phyloP scores from a whole-genome alignment of 2,888 invertebrate genomes.

The Tipula vernalis region DNA sequence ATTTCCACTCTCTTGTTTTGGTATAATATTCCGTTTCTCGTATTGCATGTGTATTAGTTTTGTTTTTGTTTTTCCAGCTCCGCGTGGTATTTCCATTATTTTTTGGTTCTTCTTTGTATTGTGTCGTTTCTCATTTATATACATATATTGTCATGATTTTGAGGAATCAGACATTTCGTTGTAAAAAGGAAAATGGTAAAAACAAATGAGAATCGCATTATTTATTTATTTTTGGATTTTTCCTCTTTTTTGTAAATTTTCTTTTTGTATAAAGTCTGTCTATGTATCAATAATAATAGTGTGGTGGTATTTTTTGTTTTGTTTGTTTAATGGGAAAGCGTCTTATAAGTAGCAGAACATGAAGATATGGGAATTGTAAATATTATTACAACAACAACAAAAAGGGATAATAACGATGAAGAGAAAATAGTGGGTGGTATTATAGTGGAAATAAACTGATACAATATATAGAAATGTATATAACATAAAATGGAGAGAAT shows the following conservation, averaged over 20 bases:
- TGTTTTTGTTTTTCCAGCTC: neutral
- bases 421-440: neutral
- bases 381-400: neutral
- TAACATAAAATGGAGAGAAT: neutral
- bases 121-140: neutral
- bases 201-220: neutral
- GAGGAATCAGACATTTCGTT: neutral
- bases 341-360: neutral
- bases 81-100: neutral
- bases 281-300: conserved; percentile 4
- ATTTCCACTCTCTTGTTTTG: neutral
- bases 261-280: neutral
- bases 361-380: neutral
- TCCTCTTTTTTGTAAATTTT: neutral
- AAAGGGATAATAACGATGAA: neutral
- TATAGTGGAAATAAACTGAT: neutral
- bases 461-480: neutral
- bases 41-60: neutral
- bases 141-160: neutral
- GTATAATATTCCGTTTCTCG: neutral
- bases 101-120: neutral
- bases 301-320: neutral
- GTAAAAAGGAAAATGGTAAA: neutral
- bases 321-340: neutral
- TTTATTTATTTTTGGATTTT: neutral